Evolutionary conservation across 2,113 vertebrate species (phyloP).

Genomic region (Parus major): DNA sequence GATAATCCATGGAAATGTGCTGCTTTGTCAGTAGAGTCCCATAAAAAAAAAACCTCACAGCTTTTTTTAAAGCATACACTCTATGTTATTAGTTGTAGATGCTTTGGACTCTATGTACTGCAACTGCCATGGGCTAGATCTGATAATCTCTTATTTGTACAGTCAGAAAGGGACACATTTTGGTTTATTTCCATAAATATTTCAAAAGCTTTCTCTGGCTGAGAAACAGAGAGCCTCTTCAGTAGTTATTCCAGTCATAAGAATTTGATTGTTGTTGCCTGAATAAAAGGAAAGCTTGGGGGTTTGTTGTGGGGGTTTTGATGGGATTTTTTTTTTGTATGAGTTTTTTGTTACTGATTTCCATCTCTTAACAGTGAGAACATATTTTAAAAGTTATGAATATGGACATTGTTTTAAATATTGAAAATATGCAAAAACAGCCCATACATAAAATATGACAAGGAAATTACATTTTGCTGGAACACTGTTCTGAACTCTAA

Average conservation of each 20-base stretch:
- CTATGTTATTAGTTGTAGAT: neutral
- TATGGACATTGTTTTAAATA: conserved; percentile 74
- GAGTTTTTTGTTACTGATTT: conserved; percentile 43
- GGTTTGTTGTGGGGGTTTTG: neutral
- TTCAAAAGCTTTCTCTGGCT: conserved; percentile 48
- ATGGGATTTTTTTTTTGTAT: neutral
- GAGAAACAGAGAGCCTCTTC: conserved; percentile 35
- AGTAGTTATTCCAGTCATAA: conserved; percentile 17
- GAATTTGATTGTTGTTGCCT: conserved; percentile 43
- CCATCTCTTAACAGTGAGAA: conserved; percentile 65
- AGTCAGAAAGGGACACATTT: conserved; percentile 9
- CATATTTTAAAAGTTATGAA: conserved; percentile 63
- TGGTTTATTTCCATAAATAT: conserved; percentile 42
- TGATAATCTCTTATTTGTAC: conserved; percentile 22
- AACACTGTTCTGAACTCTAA: neutral
- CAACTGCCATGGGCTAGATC: conserved; percentile 1
- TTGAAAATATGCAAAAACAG: conserved; percentile 59
- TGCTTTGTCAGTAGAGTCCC: neutral
- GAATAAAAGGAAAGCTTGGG: conserved; percentile 43
- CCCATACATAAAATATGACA: conserved; percentile 63
- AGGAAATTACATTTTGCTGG: conserved; percentile 26
- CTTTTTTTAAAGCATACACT: neutral
- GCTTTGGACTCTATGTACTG: neutral
- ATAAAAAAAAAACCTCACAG: neutral
- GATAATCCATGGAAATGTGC: neutral